A percentile compares a stretch with the other conserved stretches of the same genome.
Conservation (phyloP, 2,797 vertebrate genomes). For the Oryzias sinensis region DNA sequence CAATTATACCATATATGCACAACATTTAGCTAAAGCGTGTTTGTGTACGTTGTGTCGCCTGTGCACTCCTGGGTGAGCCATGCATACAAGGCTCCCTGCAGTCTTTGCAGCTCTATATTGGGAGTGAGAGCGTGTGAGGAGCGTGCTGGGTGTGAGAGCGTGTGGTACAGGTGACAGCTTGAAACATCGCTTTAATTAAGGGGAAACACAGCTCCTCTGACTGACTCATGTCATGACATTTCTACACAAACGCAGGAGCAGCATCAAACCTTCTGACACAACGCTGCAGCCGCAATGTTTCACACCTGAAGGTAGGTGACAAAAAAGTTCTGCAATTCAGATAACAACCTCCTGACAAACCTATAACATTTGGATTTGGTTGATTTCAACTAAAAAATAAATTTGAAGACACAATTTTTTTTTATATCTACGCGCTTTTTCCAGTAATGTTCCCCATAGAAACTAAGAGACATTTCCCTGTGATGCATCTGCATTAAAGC, state of each 20-base stretch:
- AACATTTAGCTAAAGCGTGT: constrained; percentile 4
- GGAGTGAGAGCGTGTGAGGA: neutral
- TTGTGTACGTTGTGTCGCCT: constrained; percentile 18
- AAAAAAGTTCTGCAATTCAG: too few relatives aligned
- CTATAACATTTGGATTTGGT: too few relatives aligned
- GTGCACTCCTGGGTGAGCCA: constrained; percentile 11
- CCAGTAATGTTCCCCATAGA: too few relatives aligned
- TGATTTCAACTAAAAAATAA: too few relatives aligned
- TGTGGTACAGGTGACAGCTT: constrained; percentile 51
- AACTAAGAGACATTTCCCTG: too few relatives aligned
- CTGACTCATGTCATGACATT: constrained; percentile 48
- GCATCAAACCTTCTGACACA: constrained; percentile 6
- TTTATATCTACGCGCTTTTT: too few relatives aligned
- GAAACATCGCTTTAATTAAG: constrained; percentile 59
- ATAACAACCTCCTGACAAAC: too few relatives aligned
- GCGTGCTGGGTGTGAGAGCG: constrained; percentile 3
- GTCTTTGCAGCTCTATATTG: constrained; percentile 10
- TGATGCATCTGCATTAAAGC: too few relatives aligned
- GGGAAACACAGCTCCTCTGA: constrained; percentile 36
- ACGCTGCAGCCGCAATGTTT: constrained; percentile 10
- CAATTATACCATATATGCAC: constrained; percentile 10
- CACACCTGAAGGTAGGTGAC: too few relatives aligned
- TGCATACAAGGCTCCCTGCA: constrained; percentile 7
- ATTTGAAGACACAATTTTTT: too few relatives aligned
- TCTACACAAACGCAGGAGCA: constrained; percentile 16